Evolutionary conservation across 2,888 invertebrate genomes (phyloP).

Genomic region (Diarsia rubi): DNA sequence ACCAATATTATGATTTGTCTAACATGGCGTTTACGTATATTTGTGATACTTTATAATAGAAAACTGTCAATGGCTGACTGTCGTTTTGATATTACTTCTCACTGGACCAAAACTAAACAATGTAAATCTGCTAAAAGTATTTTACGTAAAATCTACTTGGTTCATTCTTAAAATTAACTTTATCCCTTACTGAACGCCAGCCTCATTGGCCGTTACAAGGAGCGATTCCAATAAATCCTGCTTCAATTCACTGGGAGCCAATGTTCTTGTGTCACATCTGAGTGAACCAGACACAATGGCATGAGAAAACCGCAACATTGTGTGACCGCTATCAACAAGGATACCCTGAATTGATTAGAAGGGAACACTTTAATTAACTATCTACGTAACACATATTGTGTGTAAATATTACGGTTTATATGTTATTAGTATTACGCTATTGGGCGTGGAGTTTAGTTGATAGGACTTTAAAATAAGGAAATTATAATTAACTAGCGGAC

Average conservation of each 20-base stretch:
- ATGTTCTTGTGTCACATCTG: slow-evolving; percentile 8
- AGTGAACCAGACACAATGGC: slow-evolving; percentile 26
- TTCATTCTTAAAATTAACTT: not conserved
- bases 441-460: too few relatives aligned
- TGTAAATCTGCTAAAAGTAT: not conserved
- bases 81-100: not conserved
- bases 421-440: not conserved
- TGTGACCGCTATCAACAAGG: slow-evolving; percentile 39
- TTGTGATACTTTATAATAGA: not conserved
- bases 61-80: not conserved
- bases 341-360: slow-evolving; percentile 46
- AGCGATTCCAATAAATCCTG: slow-evolving; percentile 3
- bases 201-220: not conserved
- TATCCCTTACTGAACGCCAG: not conserved
- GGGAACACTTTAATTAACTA: slow-evolving; percentile 36
- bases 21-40: not conserved
- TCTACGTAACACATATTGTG: slow-evolving; percentile 15
- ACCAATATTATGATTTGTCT: not conserved
- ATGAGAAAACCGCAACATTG: slow-evolving; percentile 56
- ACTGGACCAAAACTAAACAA: not conserved
- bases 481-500: not conserved
- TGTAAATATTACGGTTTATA: slow-evolving; percentile 23
- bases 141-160: not conserved
- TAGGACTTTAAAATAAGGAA: slow-evolving; percentile 12
- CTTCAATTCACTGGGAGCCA: slow-evolving; percentile 16